These are phyloP conservation scores for Nasua narica DNA, from an alignment of 2,797 vertebrate genomes.

Conservation along the genomic window DNA sequence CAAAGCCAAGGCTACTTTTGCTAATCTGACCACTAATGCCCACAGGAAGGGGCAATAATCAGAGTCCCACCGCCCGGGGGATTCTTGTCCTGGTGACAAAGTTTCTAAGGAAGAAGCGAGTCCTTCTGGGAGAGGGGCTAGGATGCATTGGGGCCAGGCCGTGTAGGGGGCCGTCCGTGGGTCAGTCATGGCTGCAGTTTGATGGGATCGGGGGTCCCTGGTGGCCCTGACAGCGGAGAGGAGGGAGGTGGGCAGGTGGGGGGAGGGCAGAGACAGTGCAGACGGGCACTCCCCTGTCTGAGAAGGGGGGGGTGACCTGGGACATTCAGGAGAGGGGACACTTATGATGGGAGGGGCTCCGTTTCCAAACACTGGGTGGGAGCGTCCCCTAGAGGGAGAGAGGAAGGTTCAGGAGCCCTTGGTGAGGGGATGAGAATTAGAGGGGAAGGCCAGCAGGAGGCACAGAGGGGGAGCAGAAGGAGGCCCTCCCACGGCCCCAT, in stretches of 20 bases:
- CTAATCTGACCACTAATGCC: rapidly evolving
- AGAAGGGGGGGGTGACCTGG: too few species aligned
- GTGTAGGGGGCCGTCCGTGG: rapidly evolving
- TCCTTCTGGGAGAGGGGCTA: neutral
- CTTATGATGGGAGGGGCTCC: neutral
- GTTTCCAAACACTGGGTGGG: rapidly evolving
- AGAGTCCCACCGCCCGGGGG: rapidly evolving
- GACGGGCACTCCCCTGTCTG: neutral
- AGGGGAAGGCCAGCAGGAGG: neutral
- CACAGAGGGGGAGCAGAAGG: rapidly evolving
- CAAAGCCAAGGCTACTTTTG: rapidly evolving
- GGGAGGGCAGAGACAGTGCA: rapidly evolving
- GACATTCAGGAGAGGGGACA: neutral
- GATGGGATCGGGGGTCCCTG: neutral
- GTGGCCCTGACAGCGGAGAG: neutral
- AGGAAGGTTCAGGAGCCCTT: neutral
- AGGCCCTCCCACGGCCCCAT: neutral
- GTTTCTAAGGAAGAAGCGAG: neutral
- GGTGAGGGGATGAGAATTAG: rapidly evolving
- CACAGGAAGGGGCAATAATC: too few species aligned
- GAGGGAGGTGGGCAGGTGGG: neutral
- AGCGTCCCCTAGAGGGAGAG: rapidly evolving
- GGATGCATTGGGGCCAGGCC: neutral
- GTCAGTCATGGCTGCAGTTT: rapidly evolving
- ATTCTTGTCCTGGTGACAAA: too few species aligned